Percentiles rank a stretch among this genome's conserved stretches.
phyloP scores from a whole-genome alignment of 37 sponge, comb jelly and placozoan species.

The Aphrocallistes beatrix region DNA sequence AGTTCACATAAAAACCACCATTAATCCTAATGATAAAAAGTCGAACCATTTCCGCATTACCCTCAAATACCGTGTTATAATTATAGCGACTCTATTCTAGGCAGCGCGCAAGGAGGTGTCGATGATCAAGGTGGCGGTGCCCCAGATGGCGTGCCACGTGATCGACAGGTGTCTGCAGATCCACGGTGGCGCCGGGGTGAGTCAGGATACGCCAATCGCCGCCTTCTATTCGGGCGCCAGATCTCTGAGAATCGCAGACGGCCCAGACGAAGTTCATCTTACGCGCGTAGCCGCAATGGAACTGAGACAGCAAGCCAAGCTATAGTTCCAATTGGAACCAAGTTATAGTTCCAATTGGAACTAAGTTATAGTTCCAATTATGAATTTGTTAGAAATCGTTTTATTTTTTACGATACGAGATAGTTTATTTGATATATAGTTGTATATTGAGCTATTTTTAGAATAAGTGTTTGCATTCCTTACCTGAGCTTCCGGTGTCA shows the following conservation, averaged over 20 bases:
- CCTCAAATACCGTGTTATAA: neutral
- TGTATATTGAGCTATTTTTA: no score
- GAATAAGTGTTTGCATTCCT: no score
- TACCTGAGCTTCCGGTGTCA: neutral
- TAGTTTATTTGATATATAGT: no score
- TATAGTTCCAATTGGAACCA: slow-evolving; percentile 1
- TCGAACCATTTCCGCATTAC: neutral
- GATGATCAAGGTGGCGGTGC: slow-evolving; percentile 63
- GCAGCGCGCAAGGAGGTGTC: slow-evolving; percentile 59
- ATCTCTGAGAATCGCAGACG: slow-evolving; percentile 74
- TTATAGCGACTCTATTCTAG: slow-evolving; percentile 15
- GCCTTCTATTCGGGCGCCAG: slow-evolving; percentile 47
- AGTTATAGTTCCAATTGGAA: no score
- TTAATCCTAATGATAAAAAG: neutral
- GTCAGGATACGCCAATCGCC: slow-evolving; percentile 59
- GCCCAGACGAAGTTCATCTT: slow-evolving; percentile 79
- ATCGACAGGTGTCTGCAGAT: slow-evolving; percentile 60
- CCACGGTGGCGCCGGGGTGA: slow-evolving; percentile 62
- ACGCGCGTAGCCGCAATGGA: slow-evolving; percentile 63
- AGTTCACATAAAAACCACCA: no score
- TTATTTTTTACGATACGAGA: no score
- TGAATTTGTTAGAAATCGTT: no score
- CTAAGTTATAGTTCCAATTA: no score
- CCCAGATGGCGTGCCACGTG: slow-evolving; percentile 52
- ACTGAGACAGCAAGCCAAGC: slow-evolving; percentile 32